Evolutionary conservation across 37 sponge, comb jelly and placozoan species (phyloP), one percentile per base, ranked within the genome.

Genomic region (Theonella swinhoei): DNA sequence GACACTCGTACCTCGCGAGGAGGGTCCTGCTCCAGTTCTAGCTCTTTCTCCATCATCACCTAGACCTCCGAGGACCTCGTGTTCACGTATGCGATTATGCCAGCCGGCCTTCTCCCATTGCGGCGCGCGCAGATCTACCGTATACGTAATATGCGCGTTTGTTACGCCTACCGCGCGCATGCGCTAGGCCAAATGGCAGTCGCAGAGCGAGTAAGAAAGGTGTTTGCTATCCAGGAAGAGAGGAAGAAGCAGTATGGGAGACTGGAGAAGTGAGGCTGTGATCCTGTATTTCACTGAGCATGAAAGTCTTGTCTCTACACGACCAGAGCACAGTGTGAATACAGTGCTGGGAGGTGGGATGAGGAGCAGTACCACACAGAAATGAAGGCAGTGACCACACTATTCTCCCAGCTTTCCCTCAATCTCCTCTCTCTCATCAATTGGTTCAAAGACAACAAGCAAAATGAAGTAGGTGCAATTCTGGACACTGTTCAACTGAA

Each of bases 151-250:
- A n/a, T n/a, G n/a, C n/a, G n/a, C n/a, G n/a, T n/a, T n/a, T n/a
- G n/a, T n/a, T n/a, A n/a, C n/a, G n/a, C n/a, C n/a, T n/a, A n/a
- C n/a, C n/a, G n/a, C n/a, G n/a, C n/a, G n/a, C n/a, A n/a, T n/a
- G n/a, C n/a, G n/a, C n/a, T n/a, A n/a, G n/a, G n/a, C n/a, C n/a
- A n/a, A n/a, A n/a, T n/a, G n/a, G 54, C 14, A 47, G 74, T 77
- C 0, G 78, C 65, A 38, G 85, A 74, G 30, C 9, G 39, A 35
- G 91, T 81, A 58, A 90, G 64, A 38, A 78, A 81, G 37, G 58
- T 90, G 4, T 81, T 90, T 32, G 31, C 81, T 34, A 81, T 90
- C 36, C 91, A 90, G 28, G 91, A 82, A 39, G 83, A 82, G 43
- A 90, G 91, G 47, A 80, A 84, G 68, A 64, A 66, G 5, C 71